Evolutionary conservation across 1,140 invertebrate genomes (phyloP).

Genomic region (Phocides pigmalion): DNA sequence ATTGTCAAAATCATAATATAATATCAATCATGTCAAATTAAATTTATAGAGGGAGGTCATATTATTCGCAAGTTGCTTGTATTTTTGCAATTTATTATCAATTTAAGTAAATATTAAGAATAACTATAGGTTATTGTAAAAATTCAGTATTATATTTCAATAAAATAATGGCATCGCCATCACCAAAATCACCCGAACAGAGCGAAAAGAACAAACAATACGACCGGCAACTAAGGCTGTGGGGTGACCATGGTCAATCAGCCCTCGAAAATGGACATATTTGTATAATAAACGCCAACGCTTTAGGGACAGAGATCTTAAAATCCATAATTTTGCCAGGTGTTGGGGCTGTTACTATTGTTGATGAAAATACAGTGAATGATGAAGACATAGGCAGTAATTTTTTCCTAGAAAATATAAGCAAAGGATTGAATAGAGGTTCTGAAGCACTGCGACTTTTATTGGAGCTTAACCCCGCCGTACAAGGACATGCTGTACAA

Average conservation of each 20-base stretch:
- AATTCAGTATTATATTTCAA: not conserved
- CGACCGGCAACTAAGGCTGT: slow-evolving; percentile 95
- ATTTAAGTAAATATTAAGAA: not conserved
- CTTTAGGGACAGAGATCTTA: slow-evolving; percentile 96
- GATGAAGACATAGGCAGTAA: slow-evolving; percentile 97
- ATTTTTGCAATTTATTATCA: slow-evolving; percentile 10
- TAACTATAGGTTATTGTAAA: slow-evolving; percentile 3
- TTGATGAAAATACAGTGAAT: slow-evolving; percentile 94
- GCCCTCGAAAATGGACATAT: slow-evolving; percentile 94
- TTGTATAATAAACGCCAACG: slow-evolving; percentile 97
- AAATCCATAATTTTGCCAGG: slow-evolving; percentile 98
- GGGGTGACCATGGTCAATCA: slow-evolving; percentile 98
- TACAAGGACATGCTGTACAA: slow-evolving; percentile 95
- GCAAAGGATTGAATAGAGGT: slow-evolving; percentile 92
- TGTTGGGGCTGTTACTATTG: slow-evolving; percentile 97
- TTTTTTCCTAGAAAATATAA: slow-evolving; percentile 94
- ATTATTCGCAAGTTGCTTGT: not conserved
- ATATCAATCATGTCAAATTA: not conserved
- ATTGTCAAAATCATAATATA: no score
- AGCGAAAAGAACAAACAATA: slow-evolving; percentile 93
- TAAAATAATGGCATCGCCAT: slow-evolving; percentile 87
- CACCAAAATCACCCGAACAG: slow-evolving; percentile 92
- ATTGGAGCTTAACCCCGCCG: slow-evolving; percentile 96
- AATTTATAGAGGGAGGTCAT: not conserved
- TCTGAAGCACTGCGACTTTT: slow-evolving; percentile 92